These are phyloP conservation scores for Agrochola macilenta DNA, from an alignment of 2,888 invertebrate species.

Conservation along the genomic window DNA sequence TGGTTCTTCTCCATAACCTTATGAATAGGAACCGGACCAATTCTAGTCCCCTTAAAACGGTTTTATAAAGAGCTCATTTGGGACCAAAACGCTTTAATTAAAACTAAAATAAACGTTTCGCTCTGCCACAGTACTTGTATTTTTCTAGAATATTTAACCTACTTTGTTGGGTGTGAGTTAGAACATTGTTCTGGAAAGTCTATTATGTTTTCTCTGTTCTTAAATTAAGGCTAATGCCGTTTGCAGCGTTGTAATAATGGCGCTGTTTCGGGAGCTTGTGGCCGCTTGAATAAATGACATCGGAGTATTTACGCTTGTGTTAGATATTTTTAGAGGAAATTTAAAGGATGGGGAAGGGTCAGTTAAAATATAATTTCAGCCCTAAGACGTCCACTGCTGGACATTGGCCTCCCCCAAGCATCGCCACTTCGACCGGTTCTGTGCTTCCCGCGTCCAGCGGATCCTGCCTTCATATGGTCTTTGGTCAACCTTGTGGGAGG, in stretches of 20 bases:
- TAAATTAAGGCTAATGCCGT: constrained; percentile 33
- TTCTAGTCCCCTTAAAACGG: neutral
- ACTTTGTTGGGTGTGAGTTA: constrained; percentile 19
- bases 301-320: neutral
- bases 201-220: constrained; percentile 27
- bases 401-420: too few relatives aligned
- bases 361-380: too few relatives aligned
- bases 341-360: too few relatives aligned
- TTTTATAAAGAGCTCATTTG: neutral
- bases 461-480: too few relatives aligned
- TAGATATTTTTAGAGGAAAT: neutral
- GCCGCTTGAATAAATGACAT: constrained; percentile 1
- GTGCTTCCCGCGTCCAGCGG: too few relatives aligned
- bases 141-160: constrained; percentile 16
- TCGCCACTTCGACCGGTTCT: too few relatives aligned
- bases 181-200: constrained; percentile 9
- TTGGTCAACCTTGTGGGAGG: too few relatives aligned
- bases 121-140: neutral
- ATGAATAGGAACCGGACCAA: neutral
- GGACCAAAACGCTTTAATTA: neutral
- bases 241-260: constrained; percentile 18
- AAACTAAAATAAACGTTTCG: neutral
- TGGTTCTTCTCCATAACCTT: neutral
- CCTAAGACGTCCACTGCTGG: too few relatives aligned
- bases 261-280: neutral